Evolutionary conservation across 1,140 invertebrate genomes (phyloP).

Genomic region (Zaprionus taronus): DNA sequence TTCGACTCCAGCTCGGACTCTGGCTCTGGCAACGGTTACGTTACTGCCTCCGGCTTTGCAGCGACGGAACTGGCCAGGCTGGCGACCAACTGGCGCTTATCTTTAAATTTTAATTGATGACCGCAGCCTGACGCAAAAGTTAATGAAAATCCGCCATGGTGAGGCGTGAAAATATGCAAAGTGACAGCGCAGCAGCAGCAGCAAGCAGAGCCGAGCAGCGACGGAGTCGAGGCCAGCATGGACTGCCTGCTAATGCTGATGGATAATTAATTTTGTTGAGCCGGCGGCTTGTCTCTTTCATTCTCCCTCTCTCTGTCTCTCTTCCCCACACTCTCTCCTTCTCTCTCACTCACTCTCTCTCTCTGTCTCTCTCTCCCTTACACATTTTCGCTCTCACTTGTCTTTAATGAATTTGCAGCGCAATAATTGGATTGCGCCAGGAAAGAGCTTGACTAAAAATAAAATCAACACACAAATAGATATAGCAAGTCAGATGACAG

Average conservation of each 20-base stretch:
- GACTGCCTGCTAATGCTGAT: conserved; percentile 64
- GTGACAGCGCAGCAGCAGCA: conserved; percentile 39
- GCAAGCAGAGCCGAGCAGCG: not conserved
- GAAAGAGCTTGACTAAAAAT: conserved; percentile 67
- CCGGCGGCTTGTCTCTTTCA: conserved; percentile 32
- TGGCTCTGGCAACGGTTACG: not conserved
- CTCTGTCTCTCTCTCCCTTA: not conserved
- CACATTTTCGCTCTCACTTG: conserved; percentile 30
- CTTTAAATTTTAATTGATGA: conserved; percentile 77
- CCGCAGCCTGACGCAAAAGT: conserved; percentile 59
- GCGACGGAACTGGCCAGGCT: conserved; percentile 19
- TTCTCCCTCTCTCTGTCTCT: not conserved
- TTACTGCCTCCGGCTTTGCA: conserved; percentile 1
- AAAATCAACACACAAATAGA: conserved; percentile 66
- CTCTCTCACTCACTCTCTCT: not conserved
- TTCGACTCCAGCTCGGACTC: not conserved
- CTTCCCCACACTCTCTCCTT: not conserved
- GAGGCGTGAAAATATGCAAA: conserved; percentile 77
- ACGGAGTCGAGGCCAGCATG: conserved; percentile 24
- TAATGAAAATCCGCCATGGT: conserved; percentile 62
- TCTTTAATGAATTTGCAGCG: conserved; percentile 73
- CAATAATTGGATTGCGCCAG: conserved; percentile 70
- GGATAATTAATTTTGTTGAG: conserved; percentile 76
- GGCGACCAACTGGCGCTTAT: conserved; percentile 26
- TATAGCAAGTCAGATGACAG: conserved; percentile 14